Evolutionary conservation across 2,888 invertebrate genomes (phyloP), one percentile per base, ranked within the genome.

Genomic region (Saturnia pavonia): DNA sequence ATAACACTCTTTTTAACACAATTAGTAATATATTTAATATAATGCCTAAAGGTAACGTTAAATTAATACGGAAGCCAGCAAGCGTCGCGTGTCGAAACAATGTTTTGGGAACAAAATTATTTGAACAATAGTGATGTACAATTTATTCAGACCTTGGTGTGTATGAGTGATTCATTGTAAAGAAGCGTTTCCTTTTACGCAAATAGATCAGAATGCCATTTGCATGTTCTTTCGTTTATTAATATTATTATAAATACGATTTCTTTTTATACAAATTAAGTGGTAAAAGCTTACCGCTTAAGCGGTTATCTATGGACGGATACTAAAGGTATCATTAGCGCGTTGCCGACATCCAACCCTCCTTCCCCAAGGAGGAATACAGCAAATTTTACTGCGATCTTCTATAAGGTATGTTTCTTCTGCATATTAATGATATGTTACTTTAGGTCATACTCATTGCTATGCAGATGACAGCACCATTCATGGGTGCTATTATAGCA

Each of bases 11-110:
- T 45, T 45, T 45, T 16, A 45, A 45, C 16, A 6, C 1, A 1
- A 19, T 7, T 48, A 2, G 7, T 19, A 19, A n/a, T 48, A 7
- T 48, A 19, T 4, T 48, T 48, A 48, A 60, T 60, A 60, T 60
- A 60, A 27, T 14, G 57, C 27, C 12, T 60, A 27, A 60, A 60
- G 57, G 57, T 60, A 27, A 60, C 12, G 40, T 65, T 34, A 22
- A 42, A 70, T 51, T 51, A 70, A 67, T 66, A 67, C 66, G 70
- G 70, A 70, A 70, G 67, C 12, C 43, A n/a, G 8, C 40, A 51
- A 48, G 40, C 40, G 1, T 65, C 65, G 65, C 65, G 65, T 65
- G 65, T 65, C 65, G 65, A 65, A n/a, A 65, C 65, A 66, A 70
- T 54, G 40, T 42, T 25, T 65, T 65, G 66, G 40, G 67, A 54